Evolutionary conservation across 2,113 vertebrate species (phyloP), one percentile per base, ranked within the genome.

Genomic region (Salminus brasiliensis): DNA sequence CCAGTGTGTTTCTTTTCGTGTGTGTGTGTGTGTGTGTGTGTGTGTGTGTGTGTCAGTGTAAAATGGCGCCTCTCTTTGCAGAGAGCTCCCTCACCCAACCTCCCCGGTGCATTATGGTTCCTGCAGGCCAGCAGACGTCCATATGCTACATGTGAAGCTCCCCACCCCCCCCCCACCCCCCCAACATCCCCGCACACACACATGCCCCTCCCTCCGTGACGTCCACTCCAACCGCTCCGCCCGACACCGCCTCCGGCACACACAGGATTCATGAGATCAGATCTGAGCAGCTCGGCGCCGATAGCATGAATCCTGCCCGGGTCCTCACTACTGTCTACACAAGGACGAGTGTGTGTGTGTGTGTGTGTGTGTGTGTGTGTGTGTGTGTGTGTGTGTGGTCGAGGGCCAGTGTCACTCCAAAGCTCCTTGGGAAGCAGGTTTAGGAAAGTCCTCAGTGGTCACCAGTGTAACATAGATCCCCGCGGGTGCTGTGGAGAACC

Each of bases 101-200:
- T 47, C 47, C 66, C 59, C 30, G 16, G 57, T 71, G 79, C 79
- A 78, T 84, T 78, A 84, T 84, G 74, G 79, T 47, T 78, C 75
- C 83, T 81, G 79, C 55, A 21, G 49, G 45, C 53, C 27, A 73
- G 82, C 82, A 84, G 78, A 81, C 68, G 45, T 60, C 78, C 82
- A 81, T 84, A 84, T 84, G 82, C 78, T 78, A 66, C 75, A 63
- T 84, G 45, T 15, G 72, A 84, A 71, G 55, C 39, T 52, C 27
- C 47, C 15, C 5, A 49, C n/a, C n/a, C n/a, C n/a, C n/a, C n/a
- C n/a, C n/a, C n/a, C n/a, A n/a, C n/a, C n/a, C n/a, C n/a, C n/a
- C n/a, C n/a, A n/a, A n/a, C 47, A 21, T 25, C 27, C 57, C 41
- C 73, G 3, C 3, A 3, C 34, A 36, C 34, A 36, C 8, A 7